Evolutionary conservation across 2,888 invertebrate species (phyloP), one percentile per base, ranked within the genome.

Genomic region (Ophion costatus): DNA sequence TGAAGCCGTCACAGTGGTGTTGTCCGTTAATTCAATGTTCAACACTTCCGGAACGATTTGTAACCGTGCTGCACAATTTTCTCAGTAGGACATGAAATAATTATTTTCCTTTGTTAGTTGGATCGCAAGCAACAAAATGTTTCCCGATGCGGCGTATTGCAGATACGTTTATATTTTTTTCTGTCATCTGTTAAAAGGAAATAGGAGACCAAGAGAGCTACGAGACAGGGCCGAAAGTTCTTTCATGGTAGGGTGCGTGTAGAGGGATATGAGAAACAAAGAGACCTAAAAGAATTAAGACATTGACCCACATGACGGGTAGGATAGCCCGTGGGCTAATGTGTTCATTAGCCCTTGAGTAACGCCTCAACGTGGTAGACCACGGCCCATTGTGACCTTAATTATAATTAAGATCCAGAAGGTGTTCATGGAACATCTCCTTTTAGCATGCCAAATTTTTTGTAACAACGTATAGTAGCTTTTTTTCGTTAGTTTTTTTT

Each of bases 291-390:
- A 29, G 22, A 51, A 38, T 38, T 38, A 9, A 38, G 38, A 45
- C 14, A 75, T n/a, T 69, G 61, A 69, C 69, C 69, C 24, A 77
- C 57, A 66, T 67, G 14, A 45, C 11, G 6, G 42, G 59, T 11
- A 45, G 24, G 69, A 69, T 78, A 61, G 45, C n/a, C 24, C 57
- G 10, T n/a, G 11, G 57, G 22, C 20, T 38, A 42, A 57, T 77
- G 38, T 57, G 57, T 77, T 77, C 57, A 42, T 77, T 57, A 67
- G 59, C 10, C 42, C n/a, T 10, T 59, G n/a, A 67, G 57, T 56
- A 33, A 76, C 56, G 66, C 56, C 66, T 33, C 38, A 29, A 38
- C 20, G n/a, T 20, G n/a, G 17, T 66, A 9, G 66, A 66, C 63
- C 29, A 2, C 11, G 14, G 33, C 6, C 5, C 4, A 24, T 38